Conservation (phyloP, 2,797 vertebrate genomes). For the Malacoctenus gilli region DNA sequence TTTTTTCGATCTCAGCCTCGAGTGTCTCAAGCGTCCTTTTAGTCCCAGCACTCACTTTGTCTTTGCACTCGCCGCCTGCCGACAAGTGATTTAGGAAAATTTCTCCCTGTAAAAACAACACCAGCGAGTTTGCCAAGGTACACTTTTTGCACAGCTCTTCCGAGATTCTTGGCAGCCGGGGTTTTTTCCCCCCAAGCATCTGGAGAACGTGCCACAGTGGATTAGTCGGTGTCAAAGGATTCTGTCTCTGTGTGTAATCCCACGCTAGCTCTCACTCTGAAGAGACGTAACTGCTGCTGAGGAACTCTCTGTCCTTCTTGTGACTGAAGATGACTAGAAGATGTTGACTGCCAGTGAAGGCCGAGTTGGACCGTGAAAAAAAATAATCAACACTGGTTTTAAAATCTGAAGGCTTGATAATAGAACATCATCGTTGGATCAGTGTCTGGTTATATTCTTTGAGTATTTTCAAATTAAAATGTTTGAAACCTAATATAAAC, state of each 20-base stretch:
- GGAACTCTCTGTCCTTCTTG: neutral
- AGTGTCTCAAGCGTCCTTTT: neutral
- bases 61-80: constrained; percentile 3
- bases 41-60: constrained; percentile 2
- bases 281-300: neutral
- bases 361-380: too few relatives aligned
- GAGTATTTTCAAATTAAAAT: too few relatives aligned
- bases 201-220: neutral
- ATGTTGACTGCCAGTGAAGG: too few relatives aligned
- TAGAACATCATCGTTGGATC: too few relatives aligned
- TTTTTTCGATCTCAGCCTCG: neutral
- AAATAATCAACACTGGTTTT: too few relatives aligned
- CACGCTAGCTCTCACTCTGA: neutral
- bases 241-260: neutral
- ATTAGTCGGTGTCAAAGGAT: neutral
- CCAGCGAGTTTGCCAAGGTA: too few relatives aligned
- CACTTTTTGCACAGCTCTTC: neutral
- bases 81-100: neutral
- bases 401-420: too few relatives aligned
- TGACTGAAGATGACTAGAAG: neutral
- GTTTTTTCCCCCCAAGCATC: neutral
- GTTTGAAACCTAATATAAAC: too few relatives aligned
- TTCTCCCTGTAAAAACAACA: neutral
- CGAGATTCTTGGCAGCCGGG: neutral
- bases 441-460: too few relatives aligned